Conservation (phyloP, 2,797 vertebrate genomes). For the Sphenopsis melanotis region DNA sequence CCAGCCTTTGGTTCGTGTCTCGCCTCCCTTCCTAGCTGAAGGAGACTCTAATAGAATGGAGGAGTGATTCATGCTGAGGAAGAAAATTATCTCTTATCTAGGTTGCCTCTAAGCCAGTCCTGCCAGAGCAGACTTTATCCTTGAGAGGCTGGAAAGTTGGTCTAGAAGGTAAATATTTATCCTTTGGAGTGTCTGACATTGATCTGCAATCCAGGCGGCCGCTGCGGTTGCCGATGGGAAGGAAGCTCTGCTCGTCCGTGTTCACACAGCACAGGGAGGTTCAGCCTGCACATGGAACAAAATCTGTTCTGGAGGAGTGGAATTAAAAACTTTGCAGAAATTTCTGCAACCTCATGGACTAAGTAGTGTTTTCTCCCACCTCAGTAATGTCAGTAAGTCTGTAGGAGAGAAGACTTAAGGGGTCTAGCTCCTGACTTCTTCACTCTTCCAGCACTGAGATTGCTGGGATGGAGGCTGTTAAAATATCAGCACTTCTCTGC, state of each 20-base stretch:
- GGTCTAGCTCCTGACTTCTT: not conserved
- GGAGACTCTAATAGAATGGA: not conserved
- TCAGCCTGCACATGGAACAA: not conserved
- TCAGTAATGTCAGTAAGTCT: not conserved
- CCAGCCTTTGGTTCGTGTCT: not conserved
- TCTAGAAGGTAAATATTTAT: slow-evolving; percentile 54
- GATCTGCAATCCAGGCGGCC: not conserved
- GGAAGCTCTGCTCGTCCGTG: not conserved
- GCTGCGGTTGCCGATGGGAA: not conserved
- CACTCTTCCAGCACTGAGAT: not conserved
- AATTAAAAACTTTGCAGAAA: not conserved
- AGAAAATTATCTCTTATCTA: slow-evolving; percentile 43
- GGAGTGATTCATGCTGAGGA: slow-evolving; percentile 16
- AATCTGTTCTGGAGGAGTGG: not conserved
- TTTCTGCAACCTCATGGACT: not conserved
- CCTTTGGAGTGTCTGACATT: slow-evolving; percentile 23
- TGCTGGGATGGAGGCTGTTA: not conserved
- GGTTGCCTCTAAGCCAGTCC: slow-evolving; percentile 15
- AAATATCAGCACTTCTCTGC: not conserved
- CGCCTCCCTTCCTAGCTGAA: not conserved
- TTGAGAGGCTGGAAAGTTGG: slow-evolving; percentile 40
- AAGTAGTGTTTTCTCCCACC: not conserved
- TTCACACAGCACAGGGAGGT: not conserved
- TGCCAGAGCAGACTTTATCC: slow-evolving; percentile 23
- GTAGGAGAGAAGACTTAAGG: not conserved